Conservation (phyloP, 2,888 invertebrate species). For the Clivina fossor region DNA sequence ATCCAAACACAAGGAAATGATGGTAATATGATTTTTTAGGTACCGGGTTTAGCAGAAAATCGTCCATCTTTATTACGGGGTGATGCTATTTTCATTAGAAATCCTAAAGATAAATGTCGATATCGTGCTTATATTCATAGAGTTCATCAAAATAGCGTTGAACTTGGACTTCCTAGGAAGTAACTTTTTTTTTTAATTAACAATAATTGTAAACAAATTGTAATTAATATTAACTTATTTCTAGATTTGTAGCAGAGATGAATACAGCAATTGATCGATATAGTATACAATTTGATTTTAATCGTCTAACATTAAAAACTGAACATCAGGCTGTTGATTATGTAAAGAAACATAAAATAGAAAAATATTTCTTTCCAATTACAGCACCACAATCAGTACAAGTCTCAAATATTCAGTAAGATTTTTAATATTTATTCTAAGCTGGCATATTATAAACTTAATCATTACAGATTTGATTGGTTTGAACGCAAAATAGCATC, state of each 20-base stretch:
- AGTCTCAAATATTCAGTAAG: constrained; percentile 13
- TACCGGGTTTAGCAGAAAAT: constrained; percentile 49
- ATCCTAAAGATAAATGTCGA: constrained; percentile 31
- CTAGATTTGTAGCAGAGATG: constrained; percentile 37
- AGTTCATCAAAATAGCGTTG: constrained; percentile 42
- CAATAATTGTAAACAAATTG: not conserved
- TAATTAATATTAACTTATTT: constrained; percentile 15
- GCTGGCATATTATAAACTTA: not conserved
- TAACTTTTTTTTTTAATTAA: constrained; percentile 31
- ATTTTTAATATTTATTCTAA: constrained; percentile 4
- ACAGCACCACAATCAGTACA: not conserved
- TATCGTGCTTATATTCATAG: constrained; percentile 46
- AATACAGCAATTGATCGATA: constrained; percentile 40
- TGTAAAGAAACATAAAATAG: constrained; percentile 39
- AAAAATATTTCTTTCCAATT: constrained; percentile 43
- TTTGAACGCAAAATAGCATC: constrained; percentile 46
- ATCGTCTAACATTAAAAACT: constrained; percentile 44
- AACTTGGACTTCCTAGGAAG: constrained; percentile 44
- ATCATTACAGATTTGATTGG: constrained; percentile 38
- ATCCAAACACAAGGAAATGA: not conserved
- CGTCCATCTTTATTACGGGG: constrained; percentile 48
- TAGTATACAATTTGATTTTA: constrained; percentile 46
- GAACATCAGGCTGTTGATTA: constrained; percentile 47
- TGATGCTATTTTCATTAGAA: constrained; percentile 45
- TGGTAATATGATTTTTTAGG: constrained; percentile 40